Conservation (phyloP, 2,888 invertebrate genomes). For the Eilema caniola region DNA sequence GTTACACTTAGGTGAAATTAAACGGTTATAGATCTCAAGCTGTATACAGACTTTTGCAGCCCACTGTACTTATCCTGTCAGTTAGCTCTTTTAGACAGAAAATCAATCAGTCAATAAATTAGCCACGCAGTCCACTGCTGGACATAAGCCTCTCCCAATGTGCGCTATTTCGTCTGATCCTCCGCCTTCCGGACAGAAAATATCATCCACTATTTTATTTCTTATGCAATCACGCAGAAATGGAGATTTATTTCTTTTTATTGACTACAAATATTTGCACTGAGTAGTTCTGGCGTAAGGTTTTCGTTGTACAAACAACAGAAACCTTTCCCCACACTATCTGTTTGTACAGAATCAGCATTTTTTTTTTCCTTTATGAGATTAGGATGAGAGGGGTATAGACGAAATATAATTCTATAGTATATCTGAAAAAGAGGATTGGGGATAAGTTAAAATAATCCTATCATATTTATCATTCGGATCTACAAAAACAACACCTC, state of each 20-base stretch:
- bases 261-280: constrained; percentile 1
- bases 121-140: no score
- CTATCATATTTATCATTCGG: no score
- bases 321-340: neutral
- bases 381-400: neutral
- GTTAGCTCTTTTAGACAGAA: no score
- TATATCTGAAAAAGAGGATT: neutral
- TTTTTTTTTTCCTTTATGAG: constrained; percentile 2
- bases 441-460: neutral
- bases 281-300: neutral
- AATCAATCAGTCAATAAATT: no score
- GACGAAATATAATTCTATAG: neutral
- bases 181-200: no score
- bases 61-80: no score
- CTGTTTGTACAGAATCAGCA: constrained; percentile 2
- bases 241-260: constrained; percentile 4
- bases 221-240: neutral
- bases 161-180: no score
- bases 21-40: no score
- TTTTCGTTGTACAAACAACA: constrained; percentile 2
- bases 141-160: no score
- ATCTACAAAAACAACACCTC: no score
- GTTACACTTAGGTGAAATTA: no score
- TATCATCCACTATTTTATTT: neutral
- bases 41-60: no score